Evolutionary conservation across 2,888 invertebrate species (phyloP).

Genomic region (Drosophila niveifrons): DNA sequence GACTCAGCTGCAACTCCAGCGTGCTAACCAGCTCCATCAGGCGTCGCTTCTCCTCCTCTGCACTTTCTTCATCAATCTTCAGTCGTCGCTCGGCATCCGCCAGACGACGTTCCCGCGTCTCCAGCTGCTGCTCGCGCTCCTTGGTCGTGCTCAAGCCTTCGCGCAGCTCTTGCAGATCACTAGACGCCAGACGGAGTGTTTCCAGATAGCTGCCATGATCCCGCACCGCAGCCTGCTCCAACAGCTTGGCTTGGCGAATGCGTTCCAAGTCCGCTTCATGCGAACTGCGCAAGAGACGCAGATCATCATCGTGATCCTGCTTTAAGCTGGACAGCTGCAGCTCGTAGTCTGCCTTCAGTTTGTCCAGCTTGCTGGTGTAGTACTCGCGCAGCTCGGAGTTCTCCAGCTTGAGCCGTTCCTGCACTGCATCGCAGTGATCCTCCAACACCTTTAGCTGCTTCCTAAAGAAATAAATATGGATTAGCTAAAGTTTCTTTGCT

Average conservation of each 20-base stretch:
- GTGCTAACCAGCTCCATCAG: constrained; percentile 84
- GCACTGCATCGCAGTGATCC: constrained; percentile 78
- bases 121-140: constrained; percentile 81
- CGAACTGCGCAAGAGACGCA: constrained; percentile 77
- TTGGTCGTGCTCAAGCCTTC: constrained; percentile 78
- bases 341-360: constrained; percentile 71
- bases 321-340: constrained; percentile 69
- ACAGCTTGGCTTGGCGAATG: constrained; percentile 83
- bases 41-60: constrained; percentile 82
- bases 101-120: constrained; percentile 78
- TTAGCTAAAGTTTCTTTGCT: not conserved
- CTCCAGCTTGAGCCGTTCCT: constrained; percentile 82
- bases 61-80: constrained; percentile 75
- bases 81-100: constrained; percentile 82
- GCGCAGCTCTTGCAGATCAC: constrained; percentile 81
- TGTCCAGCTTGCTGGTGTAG: constrained; percentile 77
- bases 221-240: constrained; percentile 84
- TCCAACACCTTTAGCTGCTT: constrained; percentile 84
- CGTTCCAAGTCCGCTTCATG: constrained; percentile 83
- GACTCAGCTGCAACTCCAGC: constrained; percentile 82
- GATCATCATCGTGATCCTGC: constrained; percentile 80
- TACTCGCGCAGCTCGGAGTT: constrained; percentile 73
- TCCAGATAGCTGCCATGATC: constrained; percentile 84
- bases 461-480: constrained; percentile 48
- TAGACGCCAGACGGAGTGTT: constrained; percentile 82